Percentiles rank a stretch among this genome's conserved stretches.
Evolutionary conservation across 1,140 invertebrate species (phyloP).

Genomic region (Sarcophaga peregrina): DNA sequence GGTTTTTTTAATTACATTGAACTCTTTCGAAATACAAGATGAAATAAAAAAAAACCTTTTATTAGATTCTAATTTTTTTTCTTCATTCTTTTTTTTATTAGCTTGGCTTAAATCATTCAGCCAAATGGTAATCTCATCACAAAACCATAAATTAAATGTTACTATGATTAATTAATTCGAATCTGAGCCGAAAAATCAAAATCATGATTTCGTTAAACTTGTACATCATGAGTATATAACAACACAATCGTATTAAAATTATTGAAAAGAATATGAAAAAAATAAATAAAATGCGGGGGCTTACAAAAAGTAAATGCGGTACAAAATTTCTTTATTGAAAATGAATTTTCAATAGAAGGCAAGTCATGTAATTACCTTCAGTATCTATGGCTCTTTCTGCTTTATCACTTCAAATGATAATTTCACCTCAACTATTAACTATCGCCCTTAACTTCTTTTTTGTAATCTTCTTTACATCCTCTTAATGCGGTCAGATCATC

Average conservation of each 20-base stretch:
- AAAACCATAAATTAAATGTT: constrained; percentile 6
- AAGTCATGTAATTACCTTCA: no score
- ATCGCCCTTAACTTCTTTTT: no score
- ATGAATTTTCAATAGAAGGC: no score
- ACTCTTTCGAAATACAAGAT: neutral
- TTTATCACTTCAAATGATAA: no score
- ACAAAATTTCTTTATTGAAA: no score
- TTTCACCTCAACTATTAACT: no score
- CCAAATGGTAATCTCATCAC: constrained; percentile 9
- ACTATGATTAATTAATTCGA: constrained; percentile 10
- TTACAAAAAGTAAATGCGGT: no score
- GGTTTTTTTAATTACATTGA: constrained; percentile 1
- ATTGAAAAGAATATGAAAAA: no score
- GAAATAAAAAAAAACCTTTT: neutral
- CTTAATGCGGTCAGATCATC: no score
- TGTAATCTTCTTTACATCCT: no score
- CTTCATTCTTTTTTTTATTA: neutral
- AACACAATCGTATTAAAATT: neutral
- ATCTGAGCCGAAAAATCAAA: constrained; percentile 10
- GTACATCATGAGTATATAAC: neutral
- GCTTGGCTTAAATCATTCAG: neutral
- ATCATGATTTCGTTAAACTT: neutral
- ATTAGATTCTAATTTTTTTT: neutral
- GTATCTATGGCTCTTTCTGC: no score
- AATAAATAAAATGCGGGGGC: no score